A percentile compares a stretch with the other conserved stretches of the same genome.
Conservation (phyloP, 2,888 invertebrate species). For the Acrocera orbiculus region DNA sequence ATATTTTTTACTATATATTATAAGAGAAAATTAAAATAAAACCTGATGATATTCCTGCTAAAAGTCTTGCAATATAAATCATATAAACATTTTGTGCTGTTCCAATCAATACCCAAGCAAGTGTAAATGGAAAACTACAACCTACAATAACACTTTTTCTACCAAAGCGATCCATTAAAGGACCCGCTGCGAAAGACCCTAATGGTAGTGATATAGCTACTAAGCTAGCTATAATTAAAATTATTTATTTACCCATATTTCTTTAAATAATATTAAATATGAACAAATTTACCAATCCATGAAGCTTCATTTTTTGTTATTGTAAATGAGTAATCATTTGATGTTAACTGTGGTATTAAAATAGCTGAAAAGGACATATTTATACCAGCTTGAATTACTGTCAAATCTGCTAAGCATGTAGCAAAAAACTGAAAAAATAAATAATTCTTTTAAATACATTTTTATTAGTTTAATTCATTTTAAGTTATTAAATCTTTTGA, state of each 20-base stretch:
- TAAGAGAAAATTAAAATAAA: too few relatives aligned
- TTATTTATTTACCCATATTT: neutral
- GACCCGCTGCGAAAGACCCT: conserved; percentile 36
- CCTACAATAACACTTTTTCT: conserved; percentile 32
- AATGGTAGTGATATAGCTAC: conserved; percentile 36
- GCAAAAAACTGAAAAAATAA: conserved; percentile 26
- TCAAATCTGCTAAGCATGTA: conserved; percentile 31
- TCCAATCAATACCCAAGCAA: conserved; percentile 34
- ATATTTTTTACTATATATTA: conserved; percentile 8
- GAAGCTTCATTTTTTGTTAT: conserved; percentile 34
- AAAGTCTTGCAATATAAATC: conserved; percentile 34
- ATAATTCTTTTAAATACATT: too few relatives aligned
- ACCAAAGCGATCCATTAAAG: conserved; percentile 39
- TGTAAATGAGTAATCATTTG: conserved; percentile 23
- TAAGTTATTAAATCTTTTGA: too few relatives aligned
- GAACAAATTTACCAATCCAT: conserved; percentile 35
- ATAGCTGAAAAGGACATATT: conserved; percentile 41
- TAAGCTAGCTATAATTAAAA: conserved; percentile 32
- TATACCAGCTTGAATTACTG: conserved; percentile 38
- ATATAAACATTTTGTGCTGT: conserved; percentile 28
- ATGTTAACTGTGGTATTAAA: conserved; percentile 34
- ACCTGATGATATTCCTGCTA: conserved; percentile 37
- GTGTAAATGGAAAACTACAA: conserved; percentile 29
- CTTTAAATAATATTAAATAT: conserved; percentile 6
- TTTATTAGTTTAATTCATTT: too few relatives aligned